Evolutionary conservation across 2,113 vertebrate genomes (phyloP).

Genomic region (Verasper variegatus): DNA sequence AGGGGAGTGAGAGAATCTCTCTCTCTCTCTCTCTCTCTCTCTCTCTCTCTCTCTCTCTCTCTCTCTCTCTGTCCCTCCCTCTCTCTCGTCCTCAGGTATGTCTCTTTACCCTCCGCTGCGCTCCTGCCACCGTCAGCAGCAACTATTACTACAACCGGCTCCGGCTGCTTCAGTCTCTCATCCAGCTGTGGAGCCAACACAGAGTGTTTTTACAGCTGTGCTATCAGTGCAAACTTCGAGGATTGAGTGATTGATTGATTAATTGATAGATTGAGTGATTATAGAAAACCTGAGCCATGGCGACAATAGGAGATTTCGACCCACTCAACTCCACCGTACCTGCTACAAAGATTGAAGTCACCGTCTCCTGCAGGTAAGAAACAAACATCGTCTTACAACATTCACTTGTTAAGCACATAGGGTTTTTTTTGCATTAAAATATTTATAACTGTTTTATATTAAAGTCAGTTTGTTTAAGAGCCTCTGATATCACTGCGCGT

Average conservation of each 20-base stretch:
- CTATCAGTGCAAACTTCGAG: slow-evolving; percentile 43
- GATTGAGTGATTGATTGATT: slow-evolving; percentile 5
- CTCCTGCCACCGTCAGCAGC: slow-evolving; percentile 29
- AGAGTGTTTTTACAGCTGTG: not conserved
- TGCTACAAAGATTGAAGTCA: slow-evolving; percentile 94
- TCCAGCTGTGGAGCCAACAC: slow-evolving; percentile 13
- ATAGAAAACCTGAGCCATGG: slow-evolving; percentile 78
- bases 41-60: not conserved
- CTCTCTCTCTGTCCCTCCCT: slow-evolving; percentile 17
- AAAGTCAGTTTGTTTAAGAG: not conserved
- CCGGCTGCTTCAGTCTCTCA: not conserved
- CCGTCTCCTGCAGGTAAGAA: slow-evolving; percentile 92
- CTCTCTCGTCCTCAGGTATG: slow-evolving; percentile 58
- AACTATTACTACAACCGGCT: not conserved
- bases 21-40: not conserved
- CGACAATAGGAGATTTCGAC: slow-evolving; percentile 89
- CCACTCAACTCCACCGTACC: slow-evolving; percentile 87
- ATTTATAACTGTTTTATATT: too few relatives aligned
- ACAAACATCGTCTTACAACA: too few relatives aligned
- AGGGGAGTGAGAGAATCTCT: not conserved
- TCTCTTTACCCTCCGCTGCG: slow-evolving; percentile 35
- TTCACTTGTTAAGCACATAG: too few relatives aligned
- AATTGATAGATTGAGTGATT: slow-evolving; percentile 24
- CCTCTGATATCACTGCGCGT: not conserved
- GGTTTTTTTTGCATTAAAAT: too few relatives aligned